Evolutionary conservation across 2,113 vertebrate genomes (phyloP).

Genomic region (Rhagologus leucostigma): DNA sequence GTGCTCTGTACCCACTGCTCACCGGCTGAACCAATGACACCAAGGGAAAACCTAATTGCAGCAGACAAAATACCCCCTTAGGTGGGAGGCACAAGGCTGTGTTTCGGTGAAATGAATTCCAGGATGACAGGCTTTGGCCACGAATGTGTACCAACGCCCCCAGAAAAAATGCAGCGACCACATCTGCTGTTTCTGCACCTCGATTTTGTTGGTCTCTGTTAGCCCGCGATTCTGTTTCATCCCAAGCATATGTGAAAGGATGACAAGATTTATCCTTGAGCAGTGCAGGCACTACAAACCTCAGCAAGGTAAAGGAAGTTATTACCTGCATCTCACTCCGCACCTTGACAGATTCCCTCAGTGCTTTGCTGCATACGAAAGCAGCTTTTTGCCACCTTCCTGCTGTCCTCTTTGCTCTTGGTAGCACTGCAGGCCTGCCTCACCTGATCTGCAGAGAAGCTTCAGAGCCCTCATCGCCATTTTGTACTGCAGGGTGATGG

Average conservation of each 20-base stretch:
- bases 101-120: fast-evolving
- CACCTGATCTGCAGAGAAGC: neutral
- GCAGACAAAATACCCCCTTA: neutral
- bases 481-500: neutral
- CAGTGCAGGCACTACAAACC: neutral
- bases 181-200: neutral
- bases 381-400: neutral
- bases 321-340: neutral
- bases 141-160: neutral
- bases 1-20: neutral
- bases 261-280: neutral
- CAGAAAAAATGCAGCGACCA: neutral
- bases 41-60: neutral
- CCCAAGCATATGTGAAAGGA: neutral
- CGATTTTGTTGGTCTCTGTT: neutral
- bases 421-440: neutral
- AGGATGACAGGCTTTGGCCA: neutral
- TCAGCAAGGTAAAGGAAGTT: neutral
- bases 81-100: neutral
- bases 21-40: neutral
- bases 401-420: neutral
- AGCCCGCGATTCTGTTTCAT: neutral
- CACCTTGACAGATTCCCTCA: neutral
- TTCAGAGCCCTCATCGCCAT: neutral
- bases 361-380: neutral